These are phyloP conservation scores for Tethya wilhelma DNA, from an alignment of 37 sponge, comb jelly and placozoan species.

Conservation along the genomic window DNA sequence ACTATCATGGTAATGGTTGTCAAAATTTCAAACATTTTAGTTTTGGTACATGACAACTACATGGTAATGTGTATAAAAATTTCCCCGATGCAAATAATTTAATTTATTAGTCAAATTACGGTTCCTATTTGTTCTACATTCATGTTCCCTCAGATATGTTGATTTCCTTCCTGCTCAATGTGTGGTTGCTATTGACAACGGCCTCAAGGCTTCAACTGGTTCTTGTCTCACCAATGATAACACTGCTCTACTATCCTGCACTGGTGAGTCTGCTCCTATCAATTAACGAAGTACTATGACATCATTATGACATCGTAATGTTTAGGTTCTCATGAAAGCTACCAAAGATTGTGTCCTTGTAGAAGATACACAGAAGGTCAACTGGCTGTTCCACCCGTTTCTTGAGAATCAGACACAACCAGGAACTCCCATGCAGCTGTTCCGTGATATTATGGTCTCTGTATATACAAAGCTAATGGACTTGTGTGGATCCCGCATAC, in stretches of 20 bases:
- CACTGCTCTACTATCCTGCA: conserved; percentile 68
- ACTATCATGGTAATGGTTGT: neutral
- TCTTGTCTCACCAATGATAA: conserved; percentile 64
- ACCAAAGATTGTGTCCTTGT: conserved; percentile 70
- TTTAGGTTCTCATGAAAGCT: conserved; percentile 50
- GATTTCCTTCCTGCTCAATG: conserved; percentile 56
- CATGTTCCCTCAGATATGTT: conserved; percentile 20
- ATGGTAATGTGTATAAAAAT: no score
- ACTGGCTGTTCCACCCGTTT: conserved; percentile 38
- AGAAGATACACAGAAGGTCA: conserved; percentile 51
- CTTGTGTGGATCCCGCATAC: no score
- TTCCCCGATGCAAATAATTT: no score
- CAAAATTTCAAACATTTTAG: neutral
- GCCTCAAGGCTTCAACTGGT: conserved; percentile 4
- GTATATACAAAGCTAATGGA: no score
- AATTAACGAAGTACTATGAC: no score
- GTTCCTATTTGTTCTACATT: no score
- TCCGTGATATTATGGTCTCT: no score
- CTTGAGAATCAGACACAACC: no score
- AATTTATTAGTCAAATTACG: no score
- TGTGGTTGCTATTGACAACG: conserved; percentile 10
- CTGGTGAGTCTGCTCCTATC: conserved; percentile 43
- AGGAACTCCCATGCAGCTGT: no score
- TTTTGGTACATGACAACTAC: no score
- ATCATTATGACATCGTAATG: no score